Base-by-base conservation (phyloP, 2,113 vertebrate species). In the Thermophis baileyi region DNA sequence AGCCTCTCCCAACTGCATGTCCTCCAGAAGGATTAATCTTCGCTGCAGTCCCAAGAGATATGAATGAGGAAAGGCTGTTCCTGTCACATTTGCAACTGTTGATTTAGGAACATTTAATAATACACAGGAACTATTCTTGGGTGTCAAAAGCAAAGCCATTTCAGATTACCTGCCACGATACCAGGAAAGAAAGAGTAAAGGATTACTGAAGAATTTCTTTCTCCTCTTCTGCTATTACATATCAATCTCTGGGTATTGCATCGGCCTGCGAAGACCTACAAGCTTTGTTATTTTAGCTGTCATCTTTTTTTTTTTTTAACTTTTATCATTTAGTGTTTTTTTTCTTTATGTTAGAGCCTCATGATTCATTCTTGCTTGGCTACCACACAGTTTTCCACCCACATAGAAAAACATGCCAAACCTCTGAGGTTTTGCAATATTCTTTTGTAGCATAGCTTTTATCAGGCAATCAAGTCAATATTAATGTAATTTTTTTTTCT, bases 361-460 rank as follows among this genome's bases (percentile, higher is more conserved):
- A 97, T 94, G 95, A 97, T 96, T 97, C 96, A 96, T 97, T 97
- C 94, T 94, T 96, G 50, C 92, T 98, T 98, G 98, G 98, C 98
- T 97, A 96, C 57, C 0, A 91, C 93, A 95, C 94, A 96, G 96
- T 97, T 97, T 98, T 98, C 97, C 97, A 97, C 97, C 98, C 97
- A 98, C 97, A 96, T 87, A 95, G 93, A 91, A 96, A 97, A 96
- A 91, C 47, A 93, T 97, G 97, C 98, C 98, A 98, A 97, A 96
- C 94, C 97, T 98, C 96, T n/a, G 51, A 97, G 96, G 96, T 98
- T 98, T 98, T 97, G 97, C 96, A 98, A 98, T 98, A 97, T 97
- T 97, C 97, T 97, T 98, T 98, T 98, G 97, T 98, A 98, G 97
- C 97, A 97, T 97, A 96, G 95, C 95, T 97, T 98, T 97, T 98